Percentiles rank a stretch among this genome's conserved stretches.
Evolutionary conservation across 2,797 vertebrate genomes (phyloP).

Genomic region (Danio jaintianensis): DNA sequence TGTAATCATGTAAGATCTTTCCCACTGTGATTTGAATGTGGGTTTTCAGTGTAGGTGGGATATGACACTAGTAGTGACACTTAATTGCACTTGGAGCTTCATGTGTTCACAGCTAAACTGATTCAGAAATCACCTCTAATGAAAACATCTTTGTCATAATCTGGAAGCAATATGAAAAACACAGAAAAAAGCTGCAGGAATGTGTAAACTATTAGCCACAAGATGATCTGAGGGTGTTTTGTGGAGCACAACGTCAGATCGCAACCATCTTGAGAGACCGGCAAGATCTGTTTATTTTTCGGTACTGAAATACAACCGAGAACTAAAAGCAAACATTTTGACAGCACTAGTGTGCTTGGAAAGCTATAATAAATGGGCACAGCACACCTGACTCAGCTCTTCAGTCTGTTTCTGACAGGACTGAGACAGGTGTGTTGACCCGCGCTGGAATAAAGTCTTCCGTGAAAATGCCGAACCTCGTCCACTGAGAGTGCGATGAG

Average conservation of each 20-base stretch:
- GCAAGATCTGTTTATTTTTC: background rate
- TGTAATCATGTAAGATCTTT: slow-evolving; percentile 26
- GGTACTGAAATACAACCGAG: slow-evolving; percentile 11
- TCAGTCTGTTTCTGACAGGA: slow-evolving; percentile 29
- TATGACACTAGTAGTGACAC: slow-evolving; percentile 20
- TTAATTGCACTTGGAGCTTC: slow-evolving; percentile 37
- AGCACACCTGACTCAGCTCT: slow-evolving; percentile 44
- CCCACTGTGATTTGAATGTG: slow-evolving; percentile 26
- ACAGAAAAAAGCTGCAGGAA: slow-evolving; percentile 50
- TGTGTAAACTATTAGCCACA: slow-evolving; percentile 31
- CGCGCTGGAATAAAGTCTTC: slow-evolving; percentile 28
- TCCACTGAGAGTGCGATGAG: slow-evolving; percentile 44
- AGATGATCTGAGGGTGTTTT: slow-evolving; percentile 26
- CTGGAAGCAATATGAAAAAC: background rate
- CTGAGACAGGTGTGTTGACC: slow-evolving; percentile 43
- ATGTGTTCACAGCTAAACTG: slow-evolving; percentile 14
- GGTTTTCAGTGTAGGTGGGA: slow-evolving; percentile 19
- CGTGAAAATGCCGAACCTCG: slow-evolving; percentile 29
- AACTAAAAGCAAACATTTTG: slow-evolving; percentile 25
- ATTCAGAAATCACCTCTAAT: slow-evolving; percentile 30
- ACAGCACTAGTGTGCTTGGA: slow-evolving; percentile 5
- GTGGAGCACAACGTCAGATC: slow-evolving; percentile 17
- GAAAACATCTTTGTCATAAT: slow-evolving; percentile 8
- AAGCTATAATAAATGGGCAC: slow-evolving; percentile 20
- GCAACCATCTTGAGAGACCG: background rate